Evolutionary conservation across 2,113 vertebrate genomes (phyloP), one percentile per base, ranked within the genome.

Genomic region (Erpornis zantholeuca): DNA sequence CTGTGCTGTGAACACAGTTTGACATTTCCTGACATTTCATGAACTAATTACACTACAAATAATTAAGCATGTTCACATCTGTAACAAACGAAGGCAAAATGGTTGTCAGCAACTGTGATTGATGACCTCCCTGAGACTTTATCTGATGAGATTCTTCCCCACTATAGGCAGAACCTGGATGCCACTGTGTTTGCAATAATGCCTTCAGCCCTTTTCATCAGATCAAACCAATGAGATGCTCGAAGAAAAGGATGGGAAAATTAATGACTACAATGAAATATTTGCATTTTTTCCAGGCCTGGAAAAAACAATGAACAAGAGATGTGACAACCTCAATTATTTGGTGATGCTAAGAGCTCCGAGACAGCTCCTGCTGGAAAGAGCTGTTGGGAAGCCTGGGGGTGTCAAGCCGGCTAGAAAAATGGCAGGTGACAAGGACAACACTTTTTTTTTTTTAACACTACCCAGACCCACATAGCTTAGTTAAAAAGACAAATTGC

Each of bases 311-410:
- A 98, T 97, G 99, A 99, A 99, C 98, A 99, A 99, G 99, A 98
- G 98, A 98, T 98, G 98, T 99, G 99, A 99, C 99, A 99, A 99
- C 98, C 98, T 99, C 99, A 98, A 99, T 99, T 99, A 99, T 99
- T 99, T 99, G 99, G 98, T 99, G 98, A 98, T 98, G 98, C 98
- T 99, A 99, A 99, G 98, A 98, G 98, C 98, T 93, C 94, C 7
- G 96, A 99, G 99, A 99, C 99, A 98, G 99, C 98, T 98, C 98
- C 98, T 98, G 98, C 98, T 98, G 98, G 97, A 99, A 98, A 98
- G 98, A 98, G 98, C 98, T 98, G 97, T 97, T 98, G 97, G 98
- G 98, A 98, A 98, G 98, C 98, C 98, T 96, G 92, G 95, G 96
- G 98, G 98, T 99, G 98, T 99, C 98, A 99, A 98, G 97, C 98